Evolutionary conservation across 2,797 vertebrate genomes (phyloP).

Genomic region (Rhinichthys osculus): DNA sequence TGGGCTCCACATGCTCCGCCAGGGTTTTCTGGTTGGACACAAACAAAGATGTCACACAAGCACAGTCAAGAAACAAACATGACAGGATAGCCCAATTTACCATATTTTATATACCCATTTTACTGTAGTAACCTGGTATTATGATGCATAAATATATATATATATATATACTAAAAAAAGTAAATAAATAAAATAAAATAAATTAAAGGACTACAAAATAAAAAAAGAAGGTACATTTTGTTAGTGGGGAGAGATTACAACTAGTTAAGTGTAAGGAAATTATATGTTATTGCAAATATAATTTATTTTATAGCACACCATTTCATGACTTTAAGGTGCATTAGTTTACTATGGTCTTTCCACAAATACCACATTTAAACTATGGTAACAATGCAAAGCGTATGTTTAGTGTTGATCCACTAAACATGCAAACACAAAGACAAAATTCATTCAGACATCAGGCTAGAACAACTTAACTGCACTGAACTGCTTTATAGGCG

Average conservation of each 20-base stretch:
- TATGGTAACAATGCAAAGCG: neutral
- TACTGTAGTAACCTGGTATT: neutral
- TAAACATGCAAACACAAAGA: neutral
- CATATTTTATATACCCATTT: neutral
- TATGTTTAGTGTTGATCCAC: neutral
- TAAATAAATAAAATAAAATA: neutral
- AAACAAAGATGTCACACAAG: constrained; percentile 19
- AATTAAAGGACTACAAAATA: neutral
- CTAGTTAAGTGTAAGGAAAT: neutral
- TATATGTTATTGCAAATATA: neutral
- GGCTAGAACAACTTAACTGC: constrained; percentile 37
- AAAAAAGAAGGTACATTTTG: neutral
- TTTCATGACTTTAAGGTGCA: neutral
- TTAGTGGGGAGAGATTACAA: neutral
- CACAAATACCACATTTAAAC: neutral
- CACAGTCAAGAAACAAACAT: neutral
- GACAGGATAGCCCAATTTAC: neutral
- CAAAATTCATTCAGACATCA: neutral
- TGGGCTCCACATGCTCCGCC: constrained; percentile 80
- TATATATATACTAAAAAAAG: neutral
- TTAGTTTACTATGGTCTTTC: neutral
- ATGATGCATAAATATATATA: neutral
- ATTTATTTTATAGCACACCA: neutral
- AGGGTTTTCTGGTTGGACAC: constrained; percentile 83
- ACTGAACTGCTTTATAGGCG: constrained; percentile 37